Percentiles rank a stretch among this genome's conserved stretches.
phyloP scores from a whole-genome alignment of 2,888 invertebrate species.

The Drosophila kokeensis region DNA sequence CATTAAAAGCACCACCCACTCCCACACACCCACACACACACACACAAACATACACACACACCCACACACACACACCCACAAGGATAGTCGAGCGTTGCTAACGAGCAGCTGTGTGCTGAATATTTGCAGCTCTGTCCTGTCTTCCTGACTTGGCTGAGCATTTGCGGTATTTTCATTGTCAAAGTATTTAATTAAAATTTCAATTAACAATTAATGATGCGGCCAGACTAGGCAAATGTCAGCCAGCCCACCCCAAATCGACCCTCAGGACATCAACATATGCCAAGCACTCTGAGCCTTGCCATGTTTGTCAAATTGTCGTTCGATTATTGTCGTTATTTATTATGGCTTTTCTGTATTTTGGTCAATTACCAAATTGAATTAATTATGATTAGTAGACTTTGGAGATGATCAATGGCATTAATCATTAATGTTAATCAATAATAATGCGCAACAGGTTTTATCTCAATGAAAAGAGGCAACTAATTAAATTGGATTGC shows the following conservation, averaged over 20 bases:
- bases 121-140: conserved; percentile 19
- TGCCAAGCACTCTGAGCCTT: conserved; percentile 1
- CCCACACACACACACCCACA: conserved; percentile 4
- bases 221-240: conserved; percentile 1
- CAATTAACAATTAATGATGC: conserved; percentile 74
- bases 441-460: conserved; percentile 13
- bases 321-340: conserved; percentile 17
- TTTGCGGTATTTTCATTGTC: conserved; percentile 70
- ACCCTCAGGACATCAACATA: conserved; percentile 19
- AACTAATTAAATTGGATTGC: conserved; percentile 35
- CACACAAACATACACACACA: neutral
- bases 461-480: conserved; percentile 2
- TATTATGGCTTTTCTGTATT: conserved; percentile 24
- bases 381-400: conserved; percentile 26
- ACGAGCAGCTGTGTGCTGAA: conserved; percentile 58
- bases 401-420: conserved; percentile 36
- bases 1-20: conserved; percentile 36
- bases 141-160: conserved; percentile 32
- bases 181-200: conserved; percentile 80
- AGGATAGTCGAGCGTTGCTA: conserved; percentile 20
- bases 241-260: neutral
- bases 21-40: neutral
- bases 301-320: conserved; percentile 11
- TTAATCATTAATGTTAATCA: conserved; percentile 44
- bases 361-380: conserved; percentile 47